Evolutionary conservation across 2,113 vertebrate species (phyloP), one percentile per base, ranked within the genome.

Genomic region (Macroglossus sobrinus): DNA sequence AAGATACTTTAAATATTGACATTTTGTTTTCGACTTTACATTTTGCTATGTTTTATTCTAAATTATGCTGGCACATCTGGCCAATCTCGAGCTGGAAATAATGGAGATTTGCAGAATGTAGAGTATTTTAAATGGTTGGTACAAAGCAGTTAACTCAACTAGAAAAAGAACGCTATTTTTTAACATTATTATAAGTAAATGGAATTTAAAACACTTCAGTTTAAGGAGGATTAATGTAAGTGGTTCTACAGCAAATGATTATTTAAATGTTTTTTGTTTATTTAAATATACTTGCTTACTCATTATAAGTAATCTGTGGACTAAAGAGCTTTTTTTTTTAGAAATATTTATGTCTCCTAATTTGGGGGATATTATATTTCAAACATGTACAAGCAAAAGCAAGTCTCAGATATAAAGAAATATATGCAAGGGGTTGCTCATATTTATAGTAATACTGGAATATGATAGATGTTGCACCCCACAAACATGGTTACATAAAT

Each of bases 391-490:
- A 82, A 97, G 13, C 2, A 86, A 84, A 13, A 94, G 50, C 30
- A 78, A 57, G 4, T 19, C 90, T 95, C 26, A 94, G 15, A 64
- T 30, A 47, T 84, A 95, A 96, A 13, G 22, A 38, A 59, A 96
- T 91, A 95, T 79, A 95, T 93, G 30, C 63, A 66, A 45, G 96
- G 0, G 7, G 13, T 24, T 91, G 1, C 40, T 96, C 75, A 91
- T 89, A 97, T 94, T 93, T 97, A 91, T 61, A 96, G 12, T 96
- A 96, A 89, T 89, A 66, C 30, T 97, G 94, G 97, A 35, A 98
- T 68, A 89, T 94, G 59, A 97, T 96, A 28, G 7, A 96, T 97
- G n/a, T 68, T 53, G 8, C 38, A 28, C 57, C 16, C 84, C n/a
- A 78, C 7, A 71, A 94, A 89, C 5, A 97, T 38, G 57, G 66